Evolutionary conservation across 64 coral and sea anemone species (phyloP), one percentile per base, ranked within the genome.

Genomic region (Astreopora myriophthalma): DNA sequence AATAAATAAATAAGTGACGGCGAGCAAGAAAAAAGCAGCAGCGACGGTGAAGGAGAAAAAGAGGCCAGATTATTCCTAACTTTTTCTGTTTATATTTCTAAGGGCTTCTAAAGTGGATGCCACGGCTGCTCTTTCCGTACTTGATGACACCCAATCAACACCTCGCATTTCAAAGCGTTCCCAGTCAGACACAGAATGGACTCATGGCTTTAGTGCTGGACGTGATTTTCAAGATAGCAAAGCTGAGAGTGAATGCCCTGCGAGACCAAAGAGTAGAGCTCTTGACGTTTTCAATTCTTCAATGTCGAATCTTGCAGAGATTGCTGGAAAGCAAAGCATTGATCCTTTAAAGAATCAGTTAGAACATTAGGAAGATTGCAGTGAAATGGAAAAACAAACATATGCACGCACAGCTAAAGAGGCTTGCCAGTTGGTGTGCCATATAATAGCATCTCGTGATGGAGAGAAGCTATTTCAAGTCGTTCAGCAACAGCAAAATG

Each of bases 381-480:
- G 66, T 71, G 83, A 85, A 24, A 34, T 81, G 74, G 80, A 85
- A 73, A 32, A 76, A 75, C 3, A 92, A 76, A 66, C 27, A 46
- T 66, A 16, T 44, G 0, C 46, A 29, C 48, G 34, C 24, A 92
- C 3, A 92, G 71, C 82, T n/a, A 62, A 66, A 86, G 81, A 86
- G 42, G 79, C 90, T 20, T 92, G 65, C 25, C 33, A 60, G 46
- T 73, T 92, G 20, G 60, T 92, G 34, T 92, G 80, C 70, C 8
- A 60, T 66, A 28, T 40, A 5, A 92, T 86, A 77, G 90, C 90
- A 20, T 80, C 81, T n/a, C 49, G 49, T 20, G 68, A 92, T 62
- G 58, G 89, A 58, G 69, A 37, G 25, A 44, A 85, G 20, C 80
- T 92, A 55, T 67, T 92, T 86, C 12, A 84, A 62, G 25, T 24